Conservation (phyloP, 2,888 invertebrate genomes). For the Arctia plantaginis region DNA sequence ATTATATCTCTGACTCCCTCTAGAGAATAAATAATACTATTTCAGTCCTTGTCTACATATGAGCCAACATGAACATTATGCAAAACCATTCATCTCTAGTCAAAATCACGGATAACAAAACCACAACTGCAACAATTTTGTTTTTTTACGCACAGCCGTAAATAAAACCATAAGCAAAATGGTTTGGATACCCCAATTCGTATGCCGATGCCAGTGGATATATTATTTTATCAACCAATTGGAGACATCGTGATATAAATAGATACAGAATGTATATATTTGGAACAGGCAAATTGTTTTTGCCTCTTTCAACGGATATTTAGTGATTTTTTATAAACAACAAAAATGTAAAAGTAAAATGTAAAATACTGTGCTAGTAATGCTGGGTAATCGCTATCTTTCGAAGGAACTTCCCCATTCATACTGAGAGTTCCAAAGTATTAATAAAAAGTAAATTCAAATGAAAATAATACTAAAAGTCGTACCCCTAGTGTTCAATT, state of each 20-base stretch:
- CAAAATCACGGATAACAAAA: constrained; percentile 11
- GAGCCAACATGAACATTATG: constrained; percentile 9
- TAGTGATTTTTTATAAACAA: too few species aligned
- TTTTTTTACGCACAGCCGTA: constrained; percentile 41
- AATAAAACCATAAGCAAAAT: constrained; percentile 40
- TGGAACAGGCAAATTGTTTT: neutral
- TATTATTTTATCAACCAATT: constrained; percentile 21
- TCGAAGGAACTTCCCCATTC: too few species aligned
- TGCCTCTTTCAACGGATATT: neutral
- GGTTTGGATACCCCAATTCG: constrained; percentile 33
- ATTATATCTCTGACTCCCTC: neutral
- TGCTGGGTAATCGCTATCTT: too few species aligned
- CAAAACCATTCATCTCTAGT: constrained; percentile 15
- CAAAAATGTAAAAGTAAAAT: too few species aligned
- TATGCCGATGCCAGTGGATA: constrained; percentile 30
- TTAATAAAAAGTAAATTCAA: too few species aligned
- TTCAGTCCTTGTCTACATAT: constrained; percentile 2
- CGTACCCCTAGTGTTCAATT: too few species aligned
- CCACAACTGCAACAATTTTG: constrained; percentile 17
- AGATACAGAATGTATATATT: neutral
- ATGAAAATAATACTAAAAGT: too few species aligned
- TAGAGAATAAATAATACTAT: neutral
- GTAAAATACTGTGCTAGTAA: too few species aligned
- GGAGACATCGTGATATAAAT: constrained; percentile 8
- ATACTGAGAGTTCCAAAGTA: too few species aligned